Base-by-base conservation (phyloP, 2,113 vertebrate species). In the Cromileptes altivelis region DNA sequence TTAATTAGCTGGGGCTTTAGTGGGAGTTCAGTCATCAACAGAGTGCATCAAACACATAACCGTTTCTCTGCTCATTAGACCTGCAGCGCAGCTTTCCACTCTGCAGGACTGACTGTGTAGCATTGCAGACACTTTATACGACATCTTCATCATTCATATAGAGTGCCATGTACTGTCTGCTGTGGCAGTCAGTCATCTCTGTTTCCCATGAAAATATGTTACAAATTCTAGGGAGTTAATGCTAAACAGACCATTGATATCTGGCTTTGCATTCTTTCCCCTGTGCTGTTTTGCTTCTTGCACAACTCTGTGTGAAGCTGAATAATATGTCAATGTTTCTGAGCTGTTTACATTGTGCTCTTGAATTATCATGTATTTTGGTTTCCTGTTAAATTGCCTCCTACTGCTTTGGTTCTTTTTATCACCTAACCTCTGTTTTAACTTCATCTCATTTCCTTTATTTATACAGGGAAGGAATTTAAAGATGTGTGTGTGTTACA, bases 1-100 rank as follows among this genome's bases (percentile, higher is more conserved):
- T 89, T 85, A 87, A 86, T 89, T 89, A 80, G 73, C 83, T 55
- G 53, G 75, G 61, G 76, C 68, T 71, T 62, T 58, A 65, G 78
- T 49, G 53, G 71, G 64, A 64, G 80, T 75, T 84, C 80, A 50
- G 75, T 89, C 79, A 75, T 81, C 74, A 74, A 33, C 60, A 72
- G 72, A 89, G 69, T 23, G 42, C 78, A 73, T 77, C 65, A 25
- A 82, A 68, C 77, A 82, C 75, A 81, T 77, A 6, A n/a, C 81
- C 84, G 75, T 68, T 81, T 76, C 72, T 80, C 55, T 53, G 49
- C 86, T 89, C 68, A 67, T 87, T 82, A 86, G 82, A 81, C 64
- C 62, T 76, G 75, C 53, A 61, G 55, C 49, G 64, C 80, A 30
- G 71, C 45, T 74, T 67, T 77, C 69, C 69, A 45, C 73, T 67